These are phyloP conservation scores for Nematostella vectensis DNA, from an alignment of 92 coral and sea anemone genomes.

Conservation along the genomic window DNA sequence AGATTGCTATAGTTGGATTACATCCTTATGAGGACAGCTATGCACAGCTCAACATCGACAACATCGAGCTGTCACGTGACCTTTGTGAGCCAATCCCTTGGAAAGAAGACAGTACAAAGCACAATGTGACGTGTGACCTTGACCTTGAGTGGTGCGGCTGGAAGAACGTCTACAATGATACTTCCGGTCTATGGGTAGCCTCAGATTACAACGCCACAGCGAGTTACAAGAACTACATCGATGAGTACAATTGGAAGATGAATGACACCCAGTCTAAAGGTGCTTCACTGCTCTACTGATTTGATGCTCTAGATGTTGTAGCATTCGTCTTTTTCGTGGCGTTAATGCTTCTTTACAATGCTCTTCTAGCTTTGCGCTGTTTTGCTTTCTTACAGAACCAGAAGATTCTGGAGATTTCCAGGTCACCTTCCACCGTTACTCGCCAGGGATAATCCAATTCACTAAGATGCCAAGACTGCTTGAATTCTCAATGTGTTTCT, in stretches of 20 bases:
- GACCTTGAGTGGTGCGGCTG: conserved; percentile 5
- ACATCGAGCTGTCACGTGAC: not conserved
- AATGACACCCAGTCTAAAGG: not conserved
- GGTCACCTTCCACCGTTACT: not conserved
- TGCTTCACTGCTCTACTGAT: too few species aligned
- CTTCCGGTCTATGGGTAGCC: not conserved
- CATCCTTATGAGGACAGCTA: not conserved
- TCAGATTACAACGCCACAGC: not conserved
- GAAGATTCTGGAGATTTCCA: not conserved
- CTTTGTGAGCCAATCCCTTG: conserved; percentile 5
- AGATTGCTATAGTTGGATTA: not conserved
- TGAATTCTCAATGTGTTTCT: conserved; percentile 22
- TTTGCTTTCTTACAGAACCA: not conserved
- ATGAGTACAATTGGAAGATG: not conserved
- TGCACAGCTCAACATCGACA: conserved; percentile 4
- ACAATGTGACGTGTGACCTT: too few species aligned
- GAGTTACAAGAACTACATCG: not conserved
- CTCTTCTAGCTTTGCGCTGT: too few species aligned
- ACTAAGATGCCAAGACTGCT: conserved; percentile 2
- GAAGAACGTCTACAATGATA: not conserved
- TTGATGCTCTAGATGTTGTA: too few species aligned
- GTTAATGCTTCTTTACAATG: too few species aligned
- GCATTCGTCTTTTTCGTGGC: too few species aligned
- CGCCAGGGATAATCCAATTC: not conserved
- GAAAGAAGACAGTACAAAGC: not conserved